phyloP scores from a whole-genome alignment of 2,113 vertebrate species.

The Halichoerus grypus region DNA sequence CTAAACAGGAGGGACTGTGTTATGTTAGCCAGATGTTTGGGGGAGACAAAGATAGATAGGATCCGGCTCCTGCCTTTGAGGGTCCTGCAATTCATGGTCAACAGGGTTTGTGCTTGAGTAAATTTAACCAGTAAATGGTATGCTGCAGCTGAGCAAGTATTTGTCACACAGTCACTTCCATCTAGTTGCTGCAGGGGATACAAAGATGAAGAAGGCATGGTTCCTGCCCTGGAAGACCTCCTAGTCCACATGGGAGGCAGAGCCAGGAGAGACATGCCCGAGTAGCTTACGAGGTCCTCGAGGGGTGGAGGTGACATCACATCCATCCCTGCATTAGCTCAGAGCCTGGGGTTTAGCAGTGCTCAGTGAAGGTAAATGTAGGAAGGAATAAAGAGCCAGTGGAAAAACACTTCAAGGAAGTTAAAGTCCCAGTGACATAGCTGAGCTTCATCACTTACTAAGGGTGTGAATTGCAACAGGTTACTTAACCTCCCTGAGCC shows the following conservation, averaged over 20 bases:
- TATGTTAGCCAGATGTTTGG: not conserved
- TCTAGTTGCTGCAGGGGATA: not conserved
- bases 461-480: not conserved
- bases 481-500: not conserved
- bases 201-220: not conserved
- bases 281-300: not conserved
- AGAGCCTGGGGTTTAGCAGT: not conserved
- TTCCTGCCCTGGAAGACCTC: not conserved
- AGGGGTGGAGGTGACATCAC: too few species aligned
- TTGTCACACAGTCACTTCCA: not conserved
- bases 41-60: not conserved
- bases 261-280: not conserved
- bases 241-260: not conserved
- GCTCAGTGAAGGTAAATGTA: not conserved
- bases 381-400: too few species aligned
- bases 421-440: not conserved
- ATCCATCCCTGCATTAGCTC: not conserved
- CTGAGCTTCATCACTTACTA: not conserved
- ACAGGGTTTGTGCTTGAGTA: not conserved
- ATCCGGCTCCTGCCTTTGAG: not conserved
- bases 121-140: not conserved
- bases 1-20: rapidly evolving
- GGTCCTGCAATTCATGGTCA: not conserved
- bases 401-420: not conserved
- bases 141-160: not conserved